Conservation (phyloP, 2,113 vertebrate genomes). For the Centropus bengalensis region DNA sequence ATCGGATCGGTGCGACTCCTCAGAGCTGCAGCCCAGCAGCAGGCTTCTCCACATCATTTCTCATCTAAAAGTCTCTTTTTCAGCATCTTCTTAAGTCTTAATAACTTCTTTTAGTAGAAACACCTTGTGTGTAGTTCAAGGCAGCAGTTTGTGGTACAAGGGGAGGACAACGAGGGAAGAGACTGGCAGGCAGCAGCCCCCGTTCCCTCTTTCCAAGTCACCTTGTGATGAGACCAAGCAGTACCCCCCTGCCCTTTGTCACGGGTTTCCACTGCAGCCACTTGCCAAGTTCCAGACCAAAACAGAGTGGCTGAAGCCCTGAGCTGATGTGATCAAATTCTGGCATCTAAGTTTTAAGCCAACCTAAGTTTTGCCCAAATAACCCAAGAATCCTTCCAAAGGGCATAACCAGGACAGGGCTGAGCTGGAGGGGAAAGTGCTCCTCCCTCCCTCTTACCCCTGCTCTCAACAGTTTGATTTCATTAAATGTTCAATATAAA, state of each 20-base stretch:
- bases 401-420: rapidly evolving
- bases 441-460: not conserved
- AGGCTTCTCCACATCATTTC: not conserved
- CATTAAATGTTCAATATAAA: slow-evolving; percentile 17
- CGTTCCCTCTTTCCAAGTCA: not conserved
- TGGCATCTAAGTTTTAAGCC: not conserved
- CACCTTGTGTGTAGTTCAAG: not conserved
- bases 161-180: not conserved
- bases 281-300: not conserved
- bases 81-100: not conserved
- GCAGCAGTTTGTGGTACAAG: not conserved
- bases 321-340: not conserved
- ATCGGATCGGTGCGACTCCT: not conserved
- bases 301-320: not conserved
- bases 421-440: not conserved
- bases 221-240: not conserved
- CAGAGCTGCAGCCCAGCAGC: not conserved
- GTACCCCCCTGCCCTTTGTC: not conserved
- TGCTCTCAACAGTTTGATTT: not conserved
- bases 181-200: not conserved
- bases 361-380: not conserved
- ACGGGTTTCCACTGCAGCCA: not conserved
- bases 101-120: not conserved
- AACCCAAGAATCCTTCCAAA: not conserved
- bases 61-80: not conserved